Conservation (phyloP, 2,888 invertebrate species). For the Melinaea marsaeus region DNA sequence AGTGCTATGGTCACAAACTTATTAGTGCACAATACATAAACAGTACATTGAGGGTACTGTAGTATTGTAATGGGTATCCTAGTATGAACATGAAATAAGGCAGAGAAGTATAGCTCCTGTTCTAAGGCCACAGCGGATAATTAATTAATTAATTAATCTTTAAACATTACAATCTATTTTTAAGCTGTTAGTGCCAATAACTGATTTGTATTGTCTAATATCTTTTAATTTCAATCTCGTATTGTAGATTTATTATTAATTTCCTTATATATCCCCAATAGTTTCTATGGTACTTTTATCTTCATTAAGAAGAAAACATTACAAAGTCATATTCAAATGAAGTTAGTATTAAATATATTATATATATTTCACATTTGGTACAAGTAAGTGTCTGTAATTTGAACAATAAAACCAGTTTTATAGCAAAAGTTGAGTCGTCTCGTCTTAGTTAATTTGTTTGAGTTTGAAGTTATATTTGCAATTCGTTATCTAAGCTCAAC, state of each 20-base stretch:
- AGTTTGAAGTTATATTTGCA: slow-evolving; percentile 24
- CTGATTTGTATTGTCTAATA: neutral
- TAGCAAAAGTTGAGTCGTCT: slow-evolving; percentile 5
- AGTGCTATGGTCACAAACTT: too few relatives aligned
- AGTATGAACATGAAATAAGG: too few relatives aligned
- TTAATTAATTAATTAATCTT: too few relatives aligned
- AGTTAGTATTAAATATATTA: neutral
- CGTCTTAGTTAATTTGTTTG: slow-evolving; percentile 8
- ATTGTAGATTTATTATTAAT: slow-evolving; percentile 13
- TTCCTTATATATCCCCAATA: too few relatives aligned
- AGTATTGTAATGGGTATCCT: too few relatives aligned
- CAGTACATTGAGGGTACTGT: too few relatives aligned
- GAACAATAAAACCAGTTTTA: slow-evolving; percentile 5
- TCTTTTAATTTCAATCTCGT: slow-evolving; percentile 9
- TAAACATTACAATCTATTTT: too few relatives aligned
- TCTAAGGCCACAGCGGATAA: too few relatives aligned
- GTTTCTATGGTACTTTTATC: neutral
- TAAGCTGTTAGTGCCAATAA: neutral
- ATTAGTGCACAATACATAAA: too few relatives aligned
- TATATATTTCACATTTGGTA: neutral
- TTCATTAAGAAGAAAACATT: neutral
- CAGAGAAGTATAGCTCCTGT: too few relatives aligned
- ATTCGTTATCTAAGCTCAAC: slow-evolving; percentile 28
- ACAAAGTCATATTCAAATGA: slow-evolving; percentile 8
- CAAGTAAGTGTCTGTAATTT: neutral